phyloP scores from a whole-genome alignment of 2,888 invertebrate genomes.

The Leucophora obtusa region DNA sequence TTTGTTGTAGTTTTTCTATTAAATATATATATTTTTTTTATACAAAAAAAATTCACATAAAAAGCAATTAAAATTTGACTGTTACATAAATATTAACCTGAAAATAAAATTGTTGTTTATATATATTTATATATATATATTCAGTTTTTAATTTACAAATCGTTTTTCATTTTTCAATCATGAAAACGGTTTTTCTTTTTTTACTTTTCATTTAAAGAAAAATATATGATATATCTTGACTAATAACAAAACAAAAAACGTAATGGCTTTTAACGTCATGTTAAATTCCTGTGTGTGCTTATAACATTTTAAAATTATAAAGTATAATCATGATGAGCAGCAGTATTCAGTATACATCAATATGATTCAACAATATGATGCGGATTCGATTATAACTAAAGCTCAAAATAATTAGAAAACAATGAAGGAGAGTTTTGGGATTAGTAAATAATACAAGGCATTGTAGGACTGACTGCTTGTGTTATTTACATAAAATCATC shows the following conservation, averaged over 20 bases:
- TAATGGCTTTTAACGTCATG: slow-evolving; percentile 52
- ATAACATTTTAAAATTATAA: slow-evolving; percentile 52
- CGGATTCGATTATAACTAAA: slow-evolving; percentile 26
- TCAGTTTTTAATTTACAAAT: slow-evolving; percentile 48
- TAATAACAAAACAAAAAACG: slow-evolving; percentile 52
- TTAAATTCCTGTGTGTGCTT: slow-evolving; percentile 56
- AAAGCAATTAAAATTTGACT: slow-evolving; percentile 52
- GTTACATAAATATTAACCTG: slow-evolving; percentile 36
- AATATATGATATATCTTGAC: slow-evolving; percentile 36
- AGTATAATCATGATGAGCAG: slow-evolving; percentile 34
- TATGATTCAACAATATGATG: slow-evolving; percentile 38
- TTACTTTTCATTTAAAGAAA: slow-evolving; percentile 27
- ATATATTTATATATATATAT: slow-evolving; percentile 16
- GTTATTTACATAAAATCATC: slow-evolving; percentile 88
- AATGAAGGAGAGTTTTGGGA: slow-evolving; percentile 30
- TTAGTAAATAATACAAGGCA: slow-evolving; percentile 35
- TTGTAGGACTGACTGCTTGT: slow-evolving; percentile 23
- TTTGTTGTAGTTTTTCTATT: slow-evolving; percentile 38
- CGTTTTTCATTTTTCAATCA: slow-evolving; percentile 21
- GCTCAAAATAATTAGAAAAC: slow-evolving; percentile 32
- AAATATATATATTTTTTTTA: slow-evolving; percentile 58
- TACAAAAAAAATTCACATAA: slow-evolving; percentile 50
- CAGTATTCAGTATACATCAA: slow-evolving; percentile 26
- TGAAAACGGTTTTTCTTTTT: slow-evolving; percentile 9
- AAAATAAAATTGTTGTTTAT: slow-evolving; percentile 33